These are phyloP conservation scores for Hyposoter didymator DNA, from an alignment of 2,888 invertebrate species.

Conservation along the genomic window DNA sequence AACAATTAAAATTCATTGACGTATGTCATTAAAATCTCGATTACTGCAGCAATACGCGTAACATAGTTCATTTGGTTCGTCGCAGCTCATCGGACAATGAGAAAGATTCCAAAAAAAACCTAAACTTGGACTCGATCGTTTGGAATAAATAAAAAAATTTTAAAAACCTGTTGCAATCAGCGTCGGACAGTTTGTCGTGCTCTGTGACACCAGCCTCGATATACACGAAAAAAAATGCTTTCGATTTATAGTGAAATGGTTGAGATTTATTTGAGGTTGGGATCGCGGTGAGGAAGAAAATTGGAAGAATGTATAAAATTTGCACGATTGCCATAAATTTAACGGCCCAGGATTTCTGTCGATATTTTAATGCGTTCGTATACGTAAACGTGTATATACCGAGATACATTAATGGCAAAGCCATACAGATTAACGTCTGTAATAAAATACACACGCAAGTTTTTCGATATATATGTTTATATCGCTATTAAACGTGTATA, in stretches of 20 bases:
- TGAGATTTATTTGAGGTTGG: not conserved
- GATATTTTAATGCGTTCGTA: not conserved
- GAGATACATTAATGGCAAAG: not conserved
- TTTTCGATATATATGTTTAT: conserved; percentile 5
- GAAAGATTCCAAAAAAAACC: too few species aligned
- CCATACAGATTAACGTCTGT: not conserved
- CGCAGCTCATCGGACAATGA: not conserved
- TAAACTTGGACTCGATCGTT: not conserved
- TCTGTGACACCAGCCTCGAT: not conserved
- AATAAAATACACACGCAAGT: not conserved
- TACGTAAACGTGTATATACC: not conserved
- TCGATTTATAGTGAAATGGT: not conserved
- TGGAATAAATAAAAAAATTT: not conserved
- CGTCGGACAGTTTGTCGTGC: not conserved
- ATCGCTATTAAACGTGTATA: conserved; percentile 10
- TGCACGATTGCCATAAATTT: not conserved
- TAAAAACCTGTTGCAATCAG: not conserved
- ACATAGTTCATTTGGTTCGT: not conserved
- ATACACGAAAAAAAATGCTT: not conserved
- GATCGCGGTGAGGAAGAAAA: not conserved
- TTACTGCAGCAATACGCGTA: not conserved
- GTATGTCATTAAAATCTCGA: not conserved
- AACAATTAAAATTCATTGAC: not conserved
- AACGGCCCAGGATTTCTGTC: not conserved
- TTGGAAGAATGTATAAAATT: not conserved